Evolutionary conservation across 1,140 invertebrate species (phyloP).

Genomic region (Bombyx mori): ASM3026992v2 NC_085109.1:9540501-9541000

Average conservation of each 20-base stretch:
- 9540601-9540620: too few species aligned
- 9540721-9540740: constrained; percentile 67
- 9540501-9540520: too few species aligned
- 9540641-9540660: too few species aligned
- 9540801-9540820: constrained; percentile 52
- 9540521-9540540: too few species aligned
- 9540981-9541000: constrained; percentile 45
- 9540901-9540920: constrained; percentile 67
- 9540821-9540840: constrained; percentile 28
- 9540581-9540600: too few species aligned
- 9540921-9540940: constrained; percentile 63
- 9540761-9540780: constrained; percentile 70
- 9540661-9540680: too few species aligned
- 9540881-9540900: constrained; percentile 72
- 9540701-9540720: constrained; percentile 40
- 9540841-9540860: constrained; percentile 47
- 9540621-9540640: too few species aligned
- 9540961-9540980: constrained; percentile 54
- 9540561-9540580: too few species aligned
- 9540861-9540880: constrained; percentile 65
- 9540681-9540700: neutral
- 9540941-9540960: constrained; percentile 59
- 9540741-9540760: constrained; percentile 68
- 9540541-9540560: too few species aligned
- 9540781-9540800: constrained; percentile 71